Conservation (phyloP, 1,140 invertebrate genomes). For the Conus ventricosus region DNA sequence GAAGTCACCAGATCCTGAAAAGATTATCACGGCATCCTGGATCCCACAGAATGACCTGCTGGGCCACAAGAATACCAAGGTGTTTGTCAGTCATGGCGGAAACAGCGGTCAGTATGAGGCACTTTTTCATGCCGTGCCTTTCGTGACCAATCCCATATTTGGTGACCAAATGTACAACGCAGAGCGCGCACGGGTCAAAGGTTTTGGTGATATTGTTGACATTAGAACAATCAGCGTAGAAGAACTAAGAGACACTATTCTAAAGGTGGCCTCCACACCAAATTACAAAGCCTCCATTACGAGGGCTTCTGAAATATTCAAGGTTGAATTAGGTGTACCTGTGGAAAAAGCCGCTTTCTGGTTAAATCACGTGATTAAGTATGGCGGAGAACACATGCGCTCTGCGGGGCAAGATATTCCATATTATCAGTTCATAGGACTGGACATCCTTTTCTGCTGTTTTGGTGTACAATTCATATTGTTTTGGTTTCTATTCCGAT, state of each 20-base stretch:
- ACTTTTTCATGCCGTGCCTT: conserved; percentile 83
- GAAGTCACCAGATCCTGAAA: conserved; percentile 25
- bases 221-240: conserved; percentile 57
- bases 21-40: conserved; percentile 34
- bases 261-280: conserved; percentile 37
- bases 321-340: conserved; percentile 34
- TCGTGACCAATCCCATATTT: conserved; percentile 83
- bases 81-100: conserved; percentile 85
- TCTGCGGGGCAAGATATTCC: conserved; percentile 45
- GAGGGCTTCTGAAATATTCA: conserved; percentile 46
- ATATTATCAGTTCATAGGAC: conserved; percentile 50
- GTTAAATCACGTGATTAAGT: conserved; percentile 51
- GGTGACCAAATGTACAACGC: conserved; percentile 80
- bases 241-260: conserved; percentile 55
- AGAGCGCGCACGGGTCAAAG: conserved; percentile 61
- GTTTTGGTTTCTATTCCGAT: not conserved
- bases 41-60: conserved; percentile 45
- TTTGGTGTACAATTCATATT: not conserved
- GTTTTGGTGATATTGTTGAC: conserved; percentile 66
- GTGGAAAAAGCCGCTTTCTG: conserved; percentile 45
- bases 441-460: conserved; percentile 44
- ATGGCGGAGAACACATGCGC: conserved; percentile 35
- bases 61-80: conserved; percentile 65
- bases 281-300: conserved; percentile 47
- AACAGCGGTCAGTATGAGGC: conserved; percentile 81